These are phyloP conservation scores for Decapterus maruadsi DNA, from an alignment of 2,797 vertebrate genomes.

Conservation along the genomic window DNA sequence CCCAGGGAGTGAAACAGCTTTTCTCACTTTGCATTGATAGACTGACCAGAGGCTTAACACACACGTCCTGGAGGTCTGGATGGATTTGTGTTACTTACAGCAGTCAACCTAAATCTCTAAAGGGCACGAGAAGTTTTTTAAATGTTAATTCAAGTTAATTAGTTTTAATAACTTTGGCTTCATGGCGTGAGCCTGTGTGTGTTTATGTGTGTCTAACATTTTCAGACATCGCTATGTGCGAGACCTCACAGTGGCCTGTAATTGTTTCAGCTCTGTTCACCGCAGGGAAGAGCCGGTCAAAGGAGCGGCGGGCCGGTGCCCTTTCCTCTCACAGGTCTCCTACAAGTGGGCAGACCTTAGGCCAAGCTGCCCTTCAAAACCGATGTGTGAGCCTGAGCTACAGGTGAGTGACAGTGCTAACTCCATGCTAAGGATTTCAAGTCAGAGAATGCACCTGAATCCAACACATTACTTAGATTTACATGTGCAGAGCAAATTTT, in stretches of 20 bases:
- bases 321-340: constrained; percentile 71
- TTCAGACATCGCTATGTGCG: constrained; percentile 53
- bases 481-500: constrained; percentile 17
- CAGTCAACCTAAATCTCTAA: constrained; percentile 79
- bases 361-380: constrained; percentile 78
- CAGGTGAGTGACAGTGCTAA: constrained; percentile 66
- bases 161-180: constrained; percentile 79
- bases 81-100: constrained; percentile 82
- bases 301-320: constrained; percentile 64
- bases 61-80: constrained; percentile 74
- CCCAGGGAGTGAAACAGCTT: constrained; percentile 75
- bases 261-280: constrained; percentile 70
- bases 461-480: constrained; percentile 11
- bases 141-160: constrained; percentile 85
- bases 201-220: constrained; percentile 72
- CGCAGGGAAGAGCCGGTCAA: constrained; percentile 64
- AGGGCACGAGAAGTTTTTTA: constrained; percentile 75
- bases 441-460: constrained; percentile 42
- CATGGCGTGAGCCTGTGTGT: constrained; percentile 34
- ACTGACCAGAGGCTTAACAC: constrained; percentile 83
- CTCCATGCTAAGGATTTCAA: constrained; percentile 45
- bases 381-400: constrained; percentile 60
- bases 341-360: constrained; percentile 68
- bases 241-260: constrained; percentile 69
- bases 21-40: constrained; percentile 84